These are phyloP conservation scores for Melanotus villosus DNA, from an alignment of 2,888 invertebrate genomes.

Conservation along the genomic window DNA sequence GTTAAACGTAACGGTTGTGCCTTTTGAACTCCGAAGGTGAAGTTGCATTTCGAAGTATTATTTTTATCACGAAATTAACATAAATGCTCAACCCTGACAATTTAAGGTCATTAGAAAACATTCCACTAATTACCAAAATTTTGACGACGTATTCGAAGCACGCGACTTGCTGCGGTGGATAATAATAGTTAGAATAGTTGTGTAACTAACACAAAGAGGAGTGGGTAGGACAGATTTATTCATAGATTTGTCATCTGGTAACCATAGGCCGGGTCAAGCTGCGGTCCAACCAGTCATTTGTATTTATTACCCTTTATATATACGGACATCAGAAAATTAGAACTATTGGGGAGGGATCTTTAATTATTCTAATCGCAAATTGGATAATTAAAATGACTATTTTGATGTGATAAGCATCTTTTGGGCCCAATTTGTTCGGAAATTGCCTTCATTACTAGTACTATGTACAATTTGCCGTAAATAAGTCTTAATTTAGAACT, in stretches of 20 bases:
- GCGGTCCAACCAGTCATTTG: no score
- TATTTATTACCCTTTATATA: no score
- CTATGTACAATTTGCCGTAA: constrained; percentile 9
- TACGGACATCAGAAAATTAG: background rate
- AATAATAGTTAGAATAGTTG: constrained; percentile 1
- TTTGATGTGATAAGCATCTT: constrained; percentile 16
- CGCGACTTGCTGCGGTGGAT: background rate
- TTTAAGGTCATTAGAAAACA: background rate
- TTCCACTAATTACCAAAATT: background rate
- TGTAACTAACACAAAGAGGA: constrained; percentile 1
- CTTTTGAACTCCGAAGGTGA: no score
- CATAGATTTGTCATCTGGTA: constrained; percentile 8
- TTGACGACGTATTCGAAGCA: background rate
- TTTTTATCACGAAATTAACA: no score
- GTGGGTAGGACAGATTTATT: background rate
- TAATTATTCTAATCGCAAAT: constrained; percentile 16
- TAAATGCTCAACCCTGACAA: no score
- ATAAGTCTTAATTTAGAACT: constrained; percentile 13
- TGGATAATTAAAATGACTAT: background rate
- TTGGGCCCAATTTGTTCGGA: constrained; percentile 5
- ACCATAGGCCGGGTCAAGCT: background rate
- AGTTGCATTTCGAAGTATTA: no score
- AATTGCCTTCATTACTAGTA: constrained; percentile 15
- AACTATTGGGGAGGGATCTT: background rate
- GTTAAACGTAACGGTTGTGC: no score